These are phyloP conservation scores for Liparis tanakae DNA, from an alignment of 2,797 vertebrate species.

Conservation along the genomic window DNA sequence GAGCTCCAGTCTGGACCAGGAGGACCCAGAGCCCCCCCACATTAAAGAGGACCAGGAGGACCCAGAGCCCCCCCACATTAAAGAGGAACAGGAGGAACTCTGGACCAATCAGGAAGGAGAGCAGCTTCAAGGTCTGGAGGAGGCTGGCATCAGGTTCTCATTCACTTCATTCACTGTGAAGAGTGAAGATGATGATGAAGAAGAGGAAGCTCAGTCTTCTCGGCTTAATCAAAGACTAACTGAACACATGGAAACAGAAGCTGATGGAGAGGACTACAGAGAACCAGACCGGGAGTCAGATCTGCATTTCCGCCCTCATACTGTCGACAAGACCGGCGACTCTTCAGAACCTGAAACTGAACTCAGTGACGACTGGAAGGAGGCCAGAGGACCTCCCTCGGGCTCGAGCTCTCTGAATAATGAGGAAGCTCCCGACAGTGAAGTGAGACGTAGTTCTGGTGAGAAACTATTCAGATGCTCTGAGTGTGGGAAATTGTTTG, in stretches of 20 bases:
- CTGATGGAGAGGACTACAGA: no score
- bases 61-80: constrained; percentile 8
- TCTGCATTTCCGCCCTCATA: not conserved
- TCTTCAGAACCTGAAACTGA: not conserved
- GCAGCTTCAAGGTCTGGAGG: no score
- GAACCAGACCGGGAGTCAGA: not conserved
- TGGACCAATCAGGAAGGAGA: not conserved
- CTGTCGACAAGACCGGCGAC: not conserved
- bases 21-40: constrained; percentile 4
- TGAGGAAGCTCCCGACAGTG: not conserved
- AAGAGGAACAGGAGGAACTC: constrained; percentile 2
- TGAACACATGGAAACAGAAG: no score
- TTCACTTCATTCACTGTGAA: no score
- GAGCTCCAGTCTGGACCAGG: not conserved
- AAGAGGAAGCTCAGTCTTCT: no score
- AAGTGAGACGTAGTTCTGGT: not conserved
- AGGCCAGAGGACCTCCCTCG: not conserved
- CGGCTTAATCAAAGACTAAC: no score
- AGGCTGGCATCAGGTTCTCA: no score
- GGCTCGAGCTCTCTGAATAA: not conserved
- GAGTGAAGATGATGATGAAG: no score
- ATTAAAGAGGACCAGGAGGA: constrained; percentile 4
- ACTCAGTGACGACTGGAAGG: not conserved
- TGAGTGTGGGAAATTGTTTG: not conserved
- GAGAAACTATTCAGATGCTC: not conserved